These are phyloP conservation scores for Magallana ariakensis DNA, from an alignment of 1,140 invertebrate species.

Conservation along the genomic window DNA sequence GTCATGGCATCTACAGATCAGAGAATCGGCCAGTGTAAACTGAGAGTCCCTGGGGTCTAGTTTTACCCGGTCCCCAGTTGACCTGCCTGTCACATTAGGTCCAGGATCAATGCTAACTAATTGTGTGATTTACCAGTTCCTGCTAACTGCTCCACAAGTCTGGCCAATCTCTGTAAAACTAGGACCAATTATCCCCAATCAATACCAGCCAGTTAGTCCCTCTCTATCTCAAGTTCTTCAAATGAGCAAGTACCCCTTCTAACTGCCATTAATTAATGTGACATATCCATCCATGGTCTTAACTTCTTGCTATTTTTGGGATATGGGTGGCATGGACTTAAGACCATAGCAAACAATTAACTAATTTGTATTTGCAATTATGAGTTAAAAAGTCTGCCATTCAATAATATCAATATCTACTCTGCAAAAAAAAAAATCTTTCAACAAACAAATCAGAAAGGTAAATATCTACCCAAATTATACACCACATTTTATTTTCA, in stretches of 20 bases:
- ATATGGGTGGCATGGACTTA: neutral
- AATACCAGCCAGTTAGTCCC: neutral
- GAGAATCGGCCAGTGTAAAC: too few species aligned
- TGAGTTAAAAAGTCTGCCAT: neutral
- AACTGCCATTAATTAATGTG: neutral
- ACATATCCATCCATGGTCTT: neutral
- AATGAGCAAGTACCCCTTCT: neutral
- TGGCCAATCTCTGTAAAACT: neutral
- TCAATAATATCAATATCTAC: neutral
- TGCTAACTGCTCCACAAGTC: neutral
- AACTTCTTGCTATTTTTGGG: neutral
- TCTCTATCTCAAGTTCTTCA: neutral
- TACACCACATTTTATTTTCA: neutral
- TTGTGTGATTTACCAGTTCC: slow-evolving; percentile 24
- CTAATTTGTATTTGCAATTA: slow-evolving; percentile 14
- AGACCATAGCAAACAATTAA: slow-evolving; percentile 5
- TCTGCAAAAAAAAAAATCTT: neutral
- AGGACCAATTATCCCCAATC: slow-evolving; percentile 16
- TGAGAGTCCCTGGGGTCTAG: too few species aligned
- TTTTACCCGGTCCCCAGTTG: neutral
- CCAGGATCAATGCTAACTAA: slow-evolving; percentile 3
- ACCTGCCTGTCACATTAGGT: neutral
- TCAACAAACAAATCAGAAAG: neutral
- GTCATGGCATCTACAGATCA: too few species aligned
- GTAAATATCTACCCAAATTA: neutral